phyloP scores from a whole-genome alignment of 2,888 invertebrate genomes.

The Nasonia oneida region DNA sequence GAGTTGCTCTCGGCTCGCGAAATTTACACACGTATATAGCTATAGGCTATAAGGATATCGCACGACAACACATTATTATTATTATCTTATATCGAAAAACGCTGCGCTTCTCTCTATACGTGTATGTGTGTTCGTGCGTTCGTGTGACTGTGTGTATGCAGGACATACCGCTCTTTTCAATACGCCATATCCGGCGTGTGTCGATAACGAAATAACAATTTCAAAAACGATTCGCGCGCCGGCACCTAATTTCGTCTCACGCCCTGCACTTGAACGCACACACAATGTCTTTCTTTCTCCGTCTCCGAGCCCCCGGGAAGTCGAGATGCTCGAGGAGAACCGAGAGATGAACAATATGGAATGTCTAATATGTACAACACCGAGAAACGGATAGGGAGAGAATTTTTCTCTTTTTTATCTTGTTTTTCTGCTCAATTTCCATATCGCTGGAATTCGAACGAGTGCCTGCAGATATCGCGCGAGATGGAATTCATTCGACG shows the following conservation, averaged over 20 bases:
- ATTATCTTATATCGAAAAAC: background rate
- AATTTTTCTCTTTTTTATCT: background rate
- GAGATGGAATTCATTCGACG: background rate
- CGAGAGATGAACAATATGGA: background rate
- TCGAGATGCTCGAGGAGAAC: no score
- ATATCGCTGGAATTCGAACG: background rate
- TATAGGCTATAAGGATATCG: conserved; percentile 19
- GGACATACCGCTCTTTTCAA: no score
- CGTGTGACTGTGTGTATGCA: no score
- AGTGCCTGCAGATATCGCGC: background rate
- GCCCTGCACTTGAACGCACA: background rate
- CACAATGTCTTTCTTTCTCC: background rate
- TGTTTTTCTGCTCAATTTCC: background rate
- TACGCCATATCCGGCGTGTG: background rate
- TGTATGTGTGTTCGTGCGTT: no score
- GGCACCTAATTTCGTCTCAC: background rate
- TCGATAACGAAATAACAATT: conserved; percentile 17
- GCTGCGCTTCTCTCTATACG: background rate
- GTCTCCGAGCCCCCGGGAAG: no score
- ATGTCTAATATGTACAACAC: background rate
- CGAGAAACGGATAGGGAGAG: background rate
- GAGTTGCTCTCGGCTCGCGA: background rate
- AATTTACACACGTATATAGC: conserved; percentile 14
- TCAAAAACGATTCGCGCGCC: background rate
- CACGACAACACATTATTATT: conserved; percentile 8